These are phyloP conservation scores for Pissodes strobi DNA, from an alignment of 1,140 invertebrate genomes.

Conservation along the genomic window DNA sequence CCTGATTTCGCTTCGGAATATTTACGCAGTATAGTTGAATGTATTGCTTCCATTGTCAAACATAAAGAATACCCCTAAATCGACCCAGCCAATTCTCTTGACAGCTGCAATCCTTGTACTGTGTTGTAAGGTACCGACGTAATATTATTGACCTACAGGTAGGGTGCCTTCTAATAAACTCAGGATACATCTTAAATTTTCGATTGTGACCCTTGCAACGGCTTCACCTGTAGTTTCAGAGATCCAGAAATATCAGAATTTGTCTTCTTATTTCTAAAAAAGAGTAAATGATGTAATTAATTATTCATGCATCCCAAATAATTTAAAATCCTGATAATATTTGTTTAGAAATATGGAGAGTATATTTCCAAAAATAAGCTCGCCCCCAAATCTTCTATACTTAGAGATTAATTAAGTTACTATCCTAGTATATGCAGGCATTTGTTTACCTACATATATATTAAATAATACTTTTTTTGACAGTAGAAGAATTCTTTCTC, in stretches of 20 bases:
- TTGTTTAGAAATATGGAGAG: not conserved
- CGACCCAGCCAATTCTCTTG: not conserved
- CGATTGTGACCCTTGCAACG: not conserved
- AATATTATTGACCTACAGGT: not conserved
- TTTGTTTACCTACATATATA: too few relatives aligned
- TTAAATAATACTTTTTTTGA: slow-evolving; percentile 1
- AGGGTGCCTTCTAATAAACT: not conserved
- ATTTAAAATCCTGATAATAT: not conserved
- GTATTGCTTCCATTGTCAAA: not conserved
- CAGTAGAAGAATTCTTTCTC: not conserved
- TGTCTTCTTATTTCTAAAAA: not conserved
- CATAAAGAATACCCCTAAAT: not conserved
- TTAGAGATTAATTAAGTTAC: too few relatives aligned
- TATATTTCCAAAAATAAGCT: not conserved
- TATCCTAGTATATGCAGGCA: not conserved
- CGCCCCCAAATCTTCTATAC: too few relatives aligned
- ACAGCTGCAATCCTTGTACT: not conserved
- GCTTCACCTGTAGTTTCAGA: too few relatives aligned
- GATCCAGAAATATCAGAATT: not conserved
- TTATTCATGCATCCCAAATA: not conserved
- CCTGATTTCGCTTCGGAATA: not conserved
- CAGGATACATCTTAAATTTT: not conserved
- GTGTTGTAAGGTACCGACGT: not conserved
- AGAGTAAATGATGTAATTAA: not conserved
- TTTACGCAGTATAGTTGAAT: not conserved